phyloP scores from a whole-genome alignment of 2,888 invertebrate genomes.

The Plemyria rubiginata region DNA sequence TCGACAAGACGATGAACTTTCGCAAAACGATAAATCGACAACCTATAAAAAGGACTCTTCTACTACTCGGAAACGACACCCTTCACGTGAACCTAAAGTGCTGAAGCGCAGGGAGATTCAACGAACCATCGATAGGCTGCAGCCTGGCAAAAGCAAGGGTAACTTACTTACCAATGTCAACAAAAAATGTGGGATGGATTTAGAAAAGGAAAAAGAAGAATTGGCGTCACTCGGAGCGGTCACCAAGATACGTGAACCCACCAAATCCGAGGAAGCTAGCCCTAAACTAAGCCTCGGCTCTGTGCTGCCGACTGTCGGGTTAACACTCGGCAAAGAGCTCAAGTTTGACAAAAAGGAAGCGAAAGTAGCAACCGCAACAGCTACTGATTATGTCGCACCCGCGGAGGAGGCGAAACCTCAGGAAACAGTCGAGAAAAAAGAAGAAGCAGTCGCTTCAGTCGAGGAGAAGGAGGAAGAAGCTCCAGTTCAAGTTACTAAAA shows the following conservation, averaged over 20 bases:
- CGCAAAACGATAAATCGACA: constrained; percentile 67
- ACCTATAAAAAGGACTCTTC: constrained; percentile 63
- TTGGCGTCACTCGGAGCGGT: constrained; percentile 79
- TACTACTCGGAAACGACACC: constrained; percentile 75
- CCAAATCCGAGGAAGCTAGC: constrained; percentile 87
- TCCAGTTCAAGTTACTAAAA: constrained; percentile 58
- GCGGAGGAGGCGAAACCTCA: constrained; percentile 42
- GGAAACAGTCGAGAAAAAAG: constrained; percentile 28
- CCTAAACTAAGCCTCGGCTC: constrained; percentile 94
- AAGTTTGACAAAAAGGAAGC: constrained; percentile 79
- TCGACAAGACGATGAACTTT: constrained; percentile 73
- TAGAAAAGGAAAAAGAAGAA: constrained; percentile 84
- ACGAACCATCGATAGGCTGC: constrained; percentile 92
- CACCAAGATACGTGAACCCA: constrained; percentile 85
- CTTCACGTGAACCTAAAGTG: constrained; percentile 72
- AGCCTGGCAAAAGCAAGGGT: constrained; percentile 95
- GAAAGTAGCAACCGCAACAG: constrained; percentile 36
- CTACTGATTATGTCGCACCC: constrained; percentile 29
- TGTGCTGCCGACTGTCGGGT: constrained; percentile 90
- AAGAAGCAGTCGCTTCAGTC: constrained; percentile 35
- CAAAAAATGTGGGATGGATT: constrained; percentile 62
- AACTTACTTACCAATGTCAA: constrained; percentile 90
- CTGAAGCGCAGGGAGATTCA: constrained; percentile 89
- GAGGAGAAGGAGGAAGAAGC: constrained; percentile 54
- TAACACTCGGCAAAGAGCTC: constrained; percentile 87